Evolutionary conservation across 2,888 invertebrate genomes (phyloP).

Genomic region (Drosophila gaucha): DNA sequence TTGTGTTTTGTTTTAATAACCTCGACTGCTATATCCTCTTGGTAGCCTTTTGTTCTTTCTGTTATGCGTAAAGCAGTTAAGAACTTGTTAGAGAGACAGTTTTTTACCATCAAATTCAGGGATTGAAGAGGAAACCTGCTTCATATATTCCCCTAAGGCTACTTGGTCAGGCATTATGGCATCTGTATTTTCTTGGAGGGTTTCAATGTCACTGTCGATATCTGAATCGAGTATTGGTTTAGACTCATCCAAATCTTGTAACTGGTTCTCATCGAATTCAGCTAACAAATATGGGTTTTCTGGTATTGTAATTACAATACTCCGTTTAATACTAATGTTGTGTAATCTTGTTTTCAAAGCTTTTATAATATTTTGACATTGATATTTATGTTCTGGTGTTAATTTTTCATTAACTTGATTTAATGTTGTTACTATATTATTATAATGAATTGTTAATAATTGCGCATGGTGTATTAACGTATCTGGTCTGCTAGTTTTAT

Average conservation of each 20-base stretch:
- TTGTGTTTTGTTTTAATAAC: too few relatives aligned
- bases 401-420: neutral
- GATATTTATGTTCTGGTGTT: neutral
- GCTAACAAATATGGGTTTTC: too few relatives aligned
- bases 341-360: too few relatives aligned
- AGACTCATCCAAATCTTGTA: slow-evolving; percentile 1
- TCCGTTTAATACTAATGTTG: neutral
- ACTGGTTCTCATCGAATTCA: neutral
- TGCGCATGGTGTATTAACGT: neutral
- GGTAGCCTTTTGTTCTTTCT: slow-evolving; percentile 7
- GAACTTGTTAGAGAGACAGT: slow-evolving; percentile 1
- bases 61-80: slow-evolving; percentile 8
- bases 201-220: too few relatives aligned
- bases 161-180: too few relatives aligned
- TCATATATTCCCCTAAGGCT: neutral
- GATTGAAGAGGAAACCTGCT: slow-evolving; percentile 4
- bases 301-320: neutral
- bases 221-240: neutral
- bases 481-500: too few relatives aligned
- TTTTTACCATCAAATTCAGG: slow-evolving; percentile 21
- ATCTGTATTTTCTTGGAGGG: too few relatives aligned
- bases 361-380: neutral
- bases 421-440: neutral
- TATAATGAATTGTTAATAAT: neutral
- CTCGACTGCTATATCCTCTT: slow-evolving; percentile 1